Base-by-base conservation (phyloP, 2,113 vertebrate genomes). In the Aythya baeri region DNA sequence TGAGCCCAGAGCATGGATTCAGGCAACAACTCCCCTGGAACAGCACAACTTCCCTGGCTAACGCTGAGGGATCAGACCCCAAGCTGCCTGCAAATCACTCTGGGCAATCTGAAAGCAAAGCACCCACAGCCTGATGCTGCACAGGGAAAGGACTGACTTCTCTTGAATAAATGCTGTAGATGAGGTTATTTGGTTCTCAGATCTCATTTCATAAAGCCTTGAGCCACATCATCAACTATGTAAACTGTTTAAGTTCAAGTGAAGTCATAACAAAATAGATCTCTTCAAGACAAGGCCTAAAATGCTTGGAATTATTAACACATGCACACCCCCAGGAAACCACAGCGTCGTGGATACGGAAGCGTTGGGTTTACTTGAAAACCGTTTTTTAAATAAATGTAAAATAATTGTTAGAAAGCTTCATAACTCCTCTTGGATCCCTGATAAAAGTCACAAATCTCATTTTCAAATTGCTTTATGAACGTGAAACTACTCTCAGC, bases 171-270 rank as follows among this genome's bases (percentile, higher is more conserved):
- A 82, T 17, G 41, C 62, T 77, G 52, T 58, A 84, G 67, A 62
- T 67, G 23, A 88, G 58, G 63, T 55, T 89, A 87, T 88, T 78
- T 86, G 43, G 52, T 75, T 62, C 89, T 92, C 66, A 84, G 86
- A 93, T 75, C 77, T 65, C 81, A 82, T 82, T 92, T 93, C 88
- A 88, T 58, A n/a, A 81, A 92, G 61, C 61, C 74, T 46, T n/a
- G 73, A 92, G 75, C 55, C 61, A 77, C 83, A 74, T 74, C 73
- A 62, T 78, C 76, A 90, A n/a, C 79, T 73, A 83, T 27, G 44
- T 68, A 66, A 92, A 92, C 44, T 54, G 38, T 36, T 89, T 31
- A 38, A 80, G 31, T 62, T 81, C 73, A 78, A 43, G 18, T 9
- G 1, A 92, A 96, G 66, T 59, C n/a, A 58, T 14, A 29, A 90